phyloP scores from a whole-genome alignment of 2,113 vertebrate genomes.

The Thomomys bottae region DNA sequence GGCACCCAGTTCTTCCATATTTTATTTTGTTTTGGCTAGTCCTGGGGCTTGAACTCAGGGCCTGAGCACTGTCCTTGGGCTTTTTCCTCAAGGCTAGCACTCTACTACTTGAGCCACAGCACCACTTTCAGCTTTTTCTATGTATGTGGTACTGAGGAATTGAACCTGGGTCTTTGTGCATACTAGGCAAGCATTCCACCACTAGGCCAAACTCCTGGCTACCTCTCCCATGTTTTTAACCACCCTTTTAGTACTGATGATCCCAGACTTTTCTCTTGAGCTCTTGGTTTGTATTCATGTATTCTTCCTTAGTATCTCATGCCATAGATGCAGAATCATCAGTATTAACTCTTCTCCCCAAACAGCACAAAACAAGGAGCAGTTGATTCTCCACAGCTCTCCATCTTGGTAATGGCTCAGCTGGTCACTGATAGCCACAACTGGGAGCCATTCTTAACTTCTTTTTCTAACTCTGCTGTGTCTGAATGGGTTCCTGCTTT shows the following conservation, averaged over 20 bases:
- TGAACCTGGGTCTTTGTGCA: too few relatives aligned
- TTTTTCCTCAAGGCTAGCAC: too few relatives aligned
- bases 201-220: too few relatives aligned
- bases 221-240: not conserved
- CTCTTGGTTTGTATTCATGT: not conserved
- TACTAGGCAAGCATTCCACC: too few relatives aligned
- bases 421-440: not conserved
- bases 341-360: not conserved
- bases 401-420: not conserved
- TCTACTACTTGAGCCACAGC: too few relatives aligned
- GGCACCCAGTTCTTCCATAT: too few relatives aligned
- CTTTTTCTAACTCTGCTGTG: fast-evolving
- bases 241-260: not conserved
- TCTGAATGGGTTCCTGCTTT: not conserved
- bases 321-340: not conserved
- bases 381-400: not conserved
- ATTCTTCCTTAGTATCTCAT: not conserved
- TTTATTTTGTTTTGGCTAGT: too few relatives aligned
- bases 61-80: too few relatives aligned
- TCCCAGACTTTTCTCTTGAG: conserved; percentile 10
- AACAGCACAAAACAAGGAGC: not conserved
- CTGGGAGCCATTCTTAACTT: not conserved
- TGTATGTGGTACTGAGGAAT: too few relatives aligned
- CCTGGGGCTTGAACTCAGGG: too few relatives aligned
- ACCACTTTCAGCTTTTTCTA: too few relatives aligned